A percentile compares a stretch with the other conserved stretches of the same genome.
Evolutionary conservation across 2,888 invertebrate genomes (phyloP).

Genomic region (Tetragnatha montana): DNA sequence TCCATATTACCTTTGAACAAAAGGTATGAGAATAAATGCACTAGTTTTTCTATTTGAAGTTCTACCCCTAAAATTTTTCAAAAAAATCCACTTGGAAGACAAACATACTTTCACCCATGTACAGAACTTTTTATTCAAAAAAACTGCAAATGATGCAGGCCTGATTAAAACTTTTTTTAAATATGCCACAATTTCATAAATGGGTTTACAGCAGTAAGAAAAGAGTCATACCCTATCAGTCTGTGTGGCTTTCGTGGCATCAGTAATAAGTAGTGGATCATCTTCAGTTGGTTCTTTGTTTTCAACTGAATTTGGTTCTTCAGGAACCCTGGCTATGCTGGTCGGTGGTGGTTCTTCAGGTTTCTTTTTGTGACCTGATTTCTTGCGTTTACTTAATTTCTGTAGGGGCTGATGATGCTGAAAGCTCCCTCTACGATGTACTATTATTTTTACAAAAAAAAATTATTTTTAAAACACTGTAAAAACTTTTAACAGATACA

Average conservation of each 20-base stretch:
- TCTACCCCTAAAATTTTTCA: too few species aligned
- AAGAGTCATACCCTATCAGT: background rate
- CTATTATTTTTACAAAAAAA: constrained; percentile 76
- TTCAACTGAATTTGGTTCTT: constrained; percentile 34
- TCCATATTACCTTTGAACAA: too few species aligned
- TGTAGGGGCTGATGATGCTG: constrained; percentile 81
- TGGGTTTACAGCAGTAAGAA: too few species aligned
- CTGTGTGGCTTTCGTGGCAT: background rate
- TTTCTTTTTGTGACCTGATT: constrained; percentile 33
- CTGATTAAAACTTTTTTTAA: too few species aligned
- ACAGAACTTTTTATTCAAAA: too few species aligned
- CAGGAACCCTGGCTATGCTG: constrained; percentile 14
- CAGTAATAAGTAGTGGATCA: constrained; percentile 20
- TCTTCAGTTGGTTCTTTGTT: constrained; percentile 33
- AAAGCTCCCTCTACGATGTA: constrained; percentile 81
- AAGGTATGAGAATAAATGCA: too few species aligned
- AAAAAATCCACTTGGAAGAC: too few species aligned
- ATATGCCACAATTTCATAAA: too few species aligned
- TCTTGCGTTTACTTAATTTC: constrained; percentile 53
- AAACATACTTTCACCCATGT: background rate
- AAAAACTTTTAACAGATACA: background rate
- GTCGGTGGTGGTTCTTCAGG: constrained; percentile 8
- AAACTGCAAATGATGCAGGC: too few species aligned
- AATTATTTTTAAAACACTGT: background rate
- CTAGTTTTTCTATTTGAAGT: too few species aligned